Evolutionary conservation across 2,113 vertebrate species (phyloP), one percentile per base, ranked within the genome.

Genomic region (Aptenodytes forsteri): DNA sequence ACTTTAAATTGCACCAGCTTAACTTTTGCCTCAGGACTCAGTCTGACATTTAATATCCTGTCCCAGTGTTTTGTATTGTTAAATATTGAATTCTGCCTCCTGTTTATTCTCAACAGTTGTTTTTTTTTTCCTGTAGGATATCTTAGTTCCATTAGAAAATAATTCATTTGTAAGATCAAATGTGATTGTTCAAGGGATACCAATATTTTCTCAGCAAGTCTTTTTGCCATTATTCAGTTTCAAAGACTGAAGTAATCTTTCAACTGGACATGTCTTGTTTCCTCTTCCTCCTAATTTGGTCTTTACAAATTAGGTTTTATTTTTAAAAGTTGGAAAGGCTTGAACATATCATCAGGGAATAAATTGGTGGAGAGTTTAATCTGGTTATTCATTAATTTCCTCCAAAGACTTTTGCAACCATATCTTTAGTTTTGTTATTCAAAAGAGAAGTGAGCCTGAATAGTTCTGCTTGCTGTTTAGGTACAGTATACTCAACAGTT

Each of bases 151-250:
- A 82, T 93, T 95, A 95, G 62, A 94, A 97, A 92, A 76, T 0
- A 96, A 94, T 92, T 95, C 42, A 84, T 93, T 91, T 96, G 49
- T 61, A 30, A 93, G 47, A 93, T 67, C 75, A 83, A 91, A 97
- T 52, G 32, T 54, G 78, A 90, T 89, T 79, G 30, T 84, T 76
- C 16, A 10, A 95, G 71, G 59, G 73, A 93, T 78, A 90, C 49
- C 5, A 8, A 49, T 89, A 83, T 71, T 88, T 90, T 73, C 71
- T 93, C 87, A 79, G 38, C 46, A 84, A 79, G 42, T 47, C 29
- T 71, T 96, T 93, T 67, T 93, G n/a, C 79, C 50, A 36, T 90
- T 95, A 94, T 47, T 95, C 55, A 17, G 34, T 92, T 96, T 87
- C 78, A 81, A 85, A 97, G 77, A 95, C 91, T 58, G 40, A 97